phyloP scores from a whole-genome alignment of 2,888 invertebrate genomes.

The Chaetogeoica ovagalla region DNA sequence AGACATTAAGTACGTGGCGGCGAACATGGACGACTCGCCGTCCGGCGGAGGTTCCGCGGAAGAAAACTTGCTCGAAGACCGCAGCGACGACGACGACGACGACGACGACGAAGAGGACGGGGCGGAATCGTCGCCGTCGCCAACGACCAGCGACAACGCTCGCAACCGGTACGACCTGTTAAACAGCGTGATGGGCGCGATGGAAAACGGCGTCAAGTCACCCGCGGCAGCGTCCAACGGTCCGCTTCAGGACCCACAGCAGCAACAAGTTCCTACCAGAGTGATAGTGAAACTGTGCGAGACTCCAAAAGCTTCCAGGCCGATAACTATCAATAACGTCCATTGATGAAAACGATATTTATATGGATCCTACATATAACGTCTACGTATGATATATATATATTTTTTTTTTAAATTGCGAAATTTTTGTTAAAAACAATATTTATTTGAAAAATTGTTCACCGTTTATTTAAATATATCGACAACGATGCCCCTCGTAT shows the following conservation, averaged over 20 bases:
- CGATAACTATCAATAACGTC: conserved; percentile 38
- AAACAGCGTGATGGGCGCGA: neutral
- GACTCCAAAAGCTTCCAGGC: conserved; percentile 28
- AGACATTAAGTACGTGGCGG: conserved; percentile 28
- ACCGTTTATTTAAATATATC: too few relatives aligned
- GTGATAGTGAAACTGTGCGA: conserved; percentile 36
- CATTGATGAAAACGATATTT: neutral
- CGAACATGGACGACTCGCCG: conserved; percentile 21
- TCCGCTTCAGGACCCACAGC: neutral
- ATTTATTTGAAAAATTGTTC: too few relatives aligned
- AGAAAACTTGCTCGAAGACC: conserved; percentile 14
- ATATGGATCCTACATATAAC: too few relatives aligned
- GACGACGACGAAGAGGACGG: neutral
- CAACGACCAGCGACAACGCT: neutral
- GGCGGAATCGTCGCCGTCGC: neutral
- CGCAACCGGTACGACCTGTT: neutral
- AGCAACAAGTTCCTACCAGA: conserved; percentile 14
- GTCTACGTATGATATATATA: too few relatives aligned
- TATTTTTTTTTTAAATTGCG: too few relatives aligned
- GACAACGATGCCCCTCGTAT: too few relatives aligned
- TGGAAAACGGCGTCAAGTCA: neutral
- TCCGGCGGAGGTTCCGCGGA: neutral
- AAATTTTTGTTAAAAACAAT: too few relatives aligned
- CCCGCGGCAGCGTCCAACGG: neutral
- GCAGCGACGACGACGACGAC: neutral